Evolutionary conservation across 2,888 invertebrate species (phyloP), one percentile per base, ranked within the genome.

Genomic region (Scrobipalpa atriplicella): DNA sequence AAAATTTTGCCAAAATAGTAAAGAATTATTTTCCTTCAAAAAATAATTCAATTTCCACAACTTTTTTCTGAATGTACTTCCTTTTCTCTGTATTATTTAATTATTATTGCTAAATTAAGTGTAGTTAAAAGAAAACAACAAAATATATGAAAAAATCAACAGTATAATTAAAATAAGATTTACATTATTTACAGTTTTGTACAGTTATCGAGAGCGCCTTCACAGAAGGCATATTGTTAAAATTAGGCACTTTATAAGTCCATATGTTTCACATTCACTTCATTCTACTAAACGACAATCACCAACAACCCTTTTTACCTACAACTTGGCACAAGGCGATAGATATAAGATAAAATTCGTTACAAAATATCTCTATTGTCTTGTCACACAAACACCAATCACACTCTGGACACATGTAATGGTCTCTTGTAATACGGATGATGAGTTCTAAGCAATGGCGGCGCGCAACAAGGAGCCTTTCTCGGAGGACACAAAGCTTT

Each of bases 401-500:
- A 93, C 66, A 93, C 93, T 63, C 90, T 78, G 21, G 93, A 92
- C 65, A 93, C 87, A 74, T 86, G 90, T 18, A 92, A 73, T 11
- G 93, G 91, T 70, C 93, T 75, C 78, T 92, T 92, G 72, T 89
- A 87, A 74, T 87, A 87, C 5, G 90, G 88, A 70, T 83, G 88
- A 39, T 81, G 85, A 13, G 88, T 74, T 38, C 87, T 76, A 52
- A 90, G 81, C 38, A 91, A 77, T 10, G 91, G 91, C 10, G 91
- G 91, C 8, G 89, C 79, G 69, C 83, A 82, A 71, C 86, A 83
- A 10, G 84, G 83, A 38, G 90, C 75, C 79, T 89, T 84, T 70
- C 92, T 81, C 76, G 94, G 85, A 67, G 94, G 81, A 82, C 94
- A 80, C 76, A 93, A 67, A 78, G 92, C 89, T 66, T 81, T 80